Evolutionary conservation across 2,797 vertebrate species (phyloP).

Genomic region (Gadopsis marmoratus): DNA sequence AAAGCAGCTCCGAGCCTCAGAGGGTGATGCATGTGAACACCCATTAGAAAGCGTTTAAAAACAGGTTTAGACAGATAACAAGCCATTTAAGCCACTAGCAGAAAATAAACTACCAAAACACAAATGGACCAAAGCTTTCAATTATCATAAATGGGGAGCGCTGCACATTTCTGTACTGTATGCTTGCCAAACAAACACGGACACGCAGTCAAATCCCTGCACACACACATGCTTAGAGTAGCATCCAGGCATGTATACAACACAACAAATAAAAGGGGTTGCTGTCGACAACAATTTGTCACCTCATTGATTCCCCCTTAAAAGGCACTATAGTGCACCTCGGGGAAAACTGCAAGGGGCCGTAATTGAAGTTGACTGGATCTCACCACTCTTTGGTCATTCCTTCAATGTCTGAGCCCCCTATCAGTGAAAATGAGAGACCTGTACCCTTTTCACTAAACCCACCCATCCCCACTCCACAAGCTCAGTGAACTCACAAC

Average conservation of each 20-base stretch:
- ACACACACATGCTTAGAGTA: conserved; percentile 42
- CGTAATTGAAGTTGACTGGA: conserved; percentile 82
- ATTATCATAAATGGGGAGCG: conserved; percentile 71
- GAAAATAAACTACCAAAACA: conserved; percentile 76
- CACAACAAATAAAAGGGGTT: conserved; percentile 77
- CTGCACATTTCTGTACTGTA: conserved; percentile 65
- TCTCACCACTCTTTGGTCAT: conserved; percentile 74
- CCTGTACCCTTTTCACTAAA: conserved; percentile 71
- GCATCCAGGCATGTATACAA: conserved; percentile 64
- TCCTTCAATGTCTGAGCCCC: conserved; percentile 73
- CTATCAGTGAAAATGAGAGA: conserved; percentile 79
- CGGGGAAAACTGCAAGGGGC: conserved; percentile 77
- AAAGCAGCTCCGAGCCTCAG: conserved; percentile 36
- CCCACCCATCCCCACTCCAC: conserved; percentile 45
- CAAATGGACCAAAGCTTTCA: conserved; percentile 77
- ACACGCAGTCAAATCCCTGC: conserved; percentile 25
- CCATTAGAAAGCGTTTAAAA: conserved; percentile 76
- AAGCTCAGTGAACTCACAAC: conserved; percentile 61
- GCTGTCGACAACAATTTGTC: conserved; percentile 85
- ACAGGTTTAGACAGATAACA: conserved; percentile 77
- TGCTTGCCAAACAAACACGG: conserved; percentile 43
- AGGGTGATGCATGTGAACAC: conserved; percentile 53
- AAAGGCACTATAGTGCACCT: conserved; percentile 78
- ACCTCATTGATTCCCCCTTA: conserved; percentile 84
- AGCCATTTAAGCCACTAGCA: conserved; percentile 75